Evolutionary conservation across 2,888 invertebrate genomes (phyloP), one percentile per base, ranked within the genome.

Genomic region (Troides helena): DNA sequence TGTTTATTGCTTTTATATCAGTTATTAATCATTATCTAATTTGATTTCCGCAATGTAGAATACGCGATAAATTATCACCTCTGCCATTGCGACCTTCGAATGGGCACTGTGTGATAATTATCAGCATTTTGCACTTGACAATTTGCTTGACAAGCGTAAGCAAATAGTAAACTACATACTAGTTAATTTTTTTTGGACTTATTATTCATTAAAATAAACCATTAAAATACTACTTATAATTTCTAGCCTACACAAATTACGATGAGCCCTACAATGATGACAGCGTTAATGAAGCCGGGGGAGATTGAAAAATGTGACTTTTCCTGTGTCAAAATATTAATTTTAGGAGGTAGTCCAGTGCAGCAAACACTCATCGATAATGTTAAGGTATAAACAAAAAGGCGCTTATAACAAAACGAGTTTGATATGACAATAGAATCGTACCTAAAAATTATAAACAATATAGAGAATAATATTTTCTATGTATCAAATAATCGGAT

Each of bases 331-430:
- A 77, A 83, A 58, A 43, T 63, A 0, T 72, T 89, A 2, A 12
- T 77, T 0, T 39, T 86, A 4, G 87, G 84, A 2, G 88, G 88
- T 10, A 87, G 87, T 65, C 82, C 81, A 25, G 82, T 85, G 0
- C 73, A 81, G 3, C 62, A 72, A 14, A 78, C 81, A 1, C 74
- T 86, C 0, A 61, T 85, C 14, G 73, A 78, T 3, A 78, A 83
- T 43, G 50, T 85, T 0, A 78, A 80, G 80, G 92, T 89, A 78
- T 30, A 53, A 18, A 50, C 18, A n/a, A 53, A n/a, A 53, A 0
- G n/a, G 5, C 8, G 18, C 18, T 53, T 7, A n/a, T 53, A 53
- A 14, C 14, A 50, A 17, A 50, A 17, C 50, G 50, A 14, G 50
- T 50, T 1, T 12, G 14, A 1, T 39, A 39, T 39, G 50, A 50